Evolutionary conservation across 2,797 vertebrate genomes (phyloP).

Genomic region (Sylvilagus floridanus): DNA sequence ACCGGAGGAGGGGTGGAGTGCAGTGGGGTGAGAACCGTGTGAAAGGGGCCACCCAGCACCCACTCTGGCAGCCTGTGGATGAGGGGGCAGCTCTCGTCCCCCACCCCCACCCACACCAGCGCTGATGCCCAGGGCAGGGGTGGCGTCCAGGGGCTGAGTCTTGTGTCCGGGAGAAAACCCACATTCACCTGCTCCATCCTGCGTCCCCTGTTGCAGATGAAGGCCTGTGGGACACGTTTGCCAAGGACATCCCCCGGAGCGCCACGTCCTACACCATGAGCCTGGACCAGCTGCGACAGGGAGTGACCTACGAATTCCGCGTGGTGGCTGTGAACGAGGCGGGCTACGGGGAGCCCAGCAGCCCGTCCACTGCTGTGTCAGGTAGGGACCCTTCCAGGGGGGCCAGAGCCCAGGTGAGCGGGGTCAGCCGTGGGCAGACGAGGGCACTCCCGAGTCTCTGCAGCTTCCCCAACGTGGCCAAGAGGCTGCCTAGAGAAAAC

Average conservation of each 20-base stretch:
- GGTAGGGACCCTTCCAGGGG: constrained; percentile 84
- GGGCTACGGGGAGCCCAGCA: constrained; percentile 96
- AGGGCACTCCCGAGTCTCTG: too few species aligned
- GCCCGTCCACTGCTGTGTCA: constrained; percentile 93
- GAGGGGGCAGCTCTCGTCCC: neutral
- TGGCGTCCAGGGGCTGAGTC: accelerated
- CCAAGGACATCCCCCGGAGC: constrained; percentile 91
- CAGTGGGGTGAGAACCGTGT: accelerated
- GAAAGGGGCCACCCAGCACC: accelerated
- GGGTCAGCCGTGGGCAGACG: too few species aligned
- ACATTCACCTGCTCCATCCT: neutral
- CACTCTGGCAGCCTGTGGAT: neutral
- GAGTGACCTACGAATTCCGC: constrained; percentile 97
- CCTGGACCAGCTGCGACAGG: constrained; percentile 93
- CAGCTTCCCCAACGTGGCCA: too few species aligned
- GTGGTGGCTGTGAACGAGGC: constrained; percentile 94
- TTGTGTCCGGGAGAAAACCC: accelerated
- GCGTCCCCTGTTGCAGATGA: constrained; percentile 90
- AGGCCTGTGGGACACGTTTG: constrained; percentile 96
- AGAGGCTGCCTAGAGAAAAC: too few species aligned
- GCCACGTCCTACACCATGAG: constrained; percentile 93
- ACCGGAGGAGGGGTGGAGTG: neutral
- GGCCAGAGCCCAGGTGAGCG: too few species aligned
- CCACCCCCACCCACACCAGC: accelerated
- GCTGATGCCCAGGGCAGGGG: accelerated